phyloP scores from a whole-genome alignment of 1,140 invertebrate species.

The Psix sp. region DNA sequence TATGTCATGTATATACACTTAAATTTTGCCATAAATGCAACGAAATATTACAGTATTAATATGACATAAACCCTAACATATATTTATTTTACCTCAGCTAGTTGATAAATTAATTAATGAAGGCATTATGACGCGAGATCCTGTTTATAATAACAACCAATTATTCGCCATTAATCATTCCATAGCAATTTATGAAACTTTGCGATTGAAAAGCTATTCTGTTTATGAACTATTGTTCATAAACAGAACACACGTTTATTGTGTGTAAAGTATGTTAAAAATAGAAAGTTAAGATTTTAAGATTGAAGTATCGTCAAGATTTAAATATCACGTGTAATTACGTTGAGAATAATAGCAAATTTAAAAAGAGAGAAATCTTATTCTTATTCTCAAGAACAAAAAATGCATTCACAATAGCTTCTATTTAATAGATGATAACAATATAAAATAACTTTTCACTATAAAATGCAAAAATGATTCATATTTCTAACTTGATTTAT shows the following conservation, averaged over 20 bases:
- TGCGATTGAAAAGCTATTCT: slow-evolving; percentile 19
- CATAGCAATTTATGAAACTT: slow-evolving; percentile 37
- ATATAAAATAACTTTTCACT: too few species aligned
- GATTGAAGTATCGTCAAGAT: not conserved
- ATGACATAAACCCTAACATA: not conserved
- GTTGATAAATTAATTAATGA: slow-evolving; percentile 28
- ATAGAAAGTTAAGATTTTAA: not conserved
- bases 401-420: too few species aligned
- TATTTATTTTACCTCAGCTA: not conserved
- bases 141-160: slow-evolving; percentile 31
- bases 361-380: too few species aligned
- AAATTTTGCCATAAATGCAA: too few species aligned
- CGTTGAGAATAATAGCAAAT: too few species aligned
- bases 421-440: too few species aligned
- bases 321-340: not conserved
- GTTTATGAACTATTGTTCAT: slow-evolving; percentile 2
- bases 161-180: slow-evolving; percentile 43
- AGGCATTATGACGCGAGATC: slow-evolving; percentile 26
- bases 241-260: slow-evolving; percentile 6
- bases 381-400: too few species aligned
- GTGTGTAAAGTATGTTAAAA: not conserved
- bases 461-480: too few species aligned
- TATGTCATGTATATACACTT: too few species aligned
- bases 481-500: too few species aligned
- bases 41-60: too few species aligned